Percentiles rank a stretch among this genome's conserved stretches.
phyloP scores from a whole-genome alignment of 53 echinoderm and acorn worm species.

The Apostichopus leukothele region DNA sequence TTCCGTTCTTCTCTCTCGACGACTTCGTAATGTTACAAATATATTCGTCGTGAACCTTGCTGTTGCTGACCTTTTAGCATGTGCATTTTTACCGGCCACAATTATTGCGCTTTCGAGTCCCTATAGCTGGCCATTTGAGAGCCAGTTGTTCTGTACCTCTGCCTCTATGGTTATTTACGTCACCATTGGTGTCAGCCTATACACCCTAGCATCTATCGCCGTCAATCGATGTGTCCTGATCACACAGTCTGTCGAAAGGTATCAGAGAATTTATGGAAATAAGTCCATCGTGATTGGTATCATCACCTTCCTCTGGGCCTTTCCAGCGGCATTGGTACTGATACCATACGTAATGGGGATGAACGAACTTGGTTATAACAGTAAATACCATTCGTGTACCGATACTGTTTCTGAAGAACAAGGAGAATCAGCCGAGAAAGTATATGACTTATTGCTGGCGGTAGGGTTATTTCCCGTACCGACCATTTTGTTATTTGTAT shows the following conservation, averaged over 20 bases:
- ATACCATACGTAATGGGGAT: slow-evolving; percentile 14
- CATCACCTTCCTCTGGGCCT: slow-evolving; percentile 7
- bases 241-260: slow-evolving; percentile 36
- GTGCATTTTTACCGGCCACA: slow-evolving; percentile 42
- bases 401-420: slow-evolving; percentile 25
- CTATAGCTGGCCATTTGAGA: slow-evolving; percentile 36
- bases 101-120: slow-evolving; percentile 42
- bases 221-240: slow-evolving; percentile 62
- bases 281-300: neutral
- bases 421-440: slow-evolving; percentile 13
- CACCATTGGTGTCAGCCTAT: slow-evolving; percentile 54
- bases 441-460: slow-evolving; percentile 19
- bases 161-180: slow-evolving; percentile 42
- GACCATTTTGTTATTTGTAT: slow-evolving; percentile 16
- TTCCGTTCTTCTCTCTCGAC: slow-evolving; percentile 26
- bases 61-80: slow-evolving; percentile 54
- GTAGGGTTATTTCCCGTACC: slow-evolving; percentile 42
- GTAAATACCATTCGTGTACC: slow-evolving; percentile 33
- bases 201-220: slow-evolving; percentile 60
- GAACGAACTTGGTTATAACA: slow-evolving; percentile 36
- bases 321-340: slow-evolving; percentile 15
- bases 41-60: slow-evolving; percentile 46
- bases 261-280: slow-evolving; percentile 46
- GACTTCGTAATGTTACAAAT: slow-evolving; percentile 41
- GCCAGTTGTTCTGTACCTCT: slow-evolving; percentile 39